Evolutionary conservation across 2,888 invertebrate genomes (phyloP).

Genomic region (Plagodis dolabraria): DNA sequence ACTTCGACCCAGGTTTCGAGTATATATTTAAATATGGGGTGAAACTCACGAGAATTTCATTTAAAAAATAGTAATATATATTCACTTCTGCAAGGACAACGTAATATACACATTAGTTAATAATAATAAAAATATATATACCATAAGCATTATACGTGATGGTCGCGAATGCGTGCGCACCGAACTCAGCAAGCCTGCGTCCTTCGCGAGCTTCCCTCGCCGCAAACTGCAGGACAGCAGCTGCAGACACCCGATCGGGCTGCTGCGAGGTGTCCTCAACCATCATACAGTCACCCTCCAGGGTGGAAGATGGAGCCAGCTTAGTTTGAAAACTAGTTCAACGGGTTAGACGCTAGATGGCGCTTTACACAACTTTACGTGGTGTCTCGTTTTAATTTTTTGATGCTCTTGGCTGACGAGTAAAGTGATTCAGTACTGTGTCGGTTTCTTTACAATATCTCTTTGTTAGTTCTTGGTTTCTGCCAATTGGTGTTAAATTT

Average conservation of each 20-base stretch:
- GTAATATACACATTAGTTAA: too few relatives aligned
- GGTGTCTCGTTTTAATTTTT: background rate
- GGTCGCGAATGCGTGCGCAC: constrained; percentile 76
- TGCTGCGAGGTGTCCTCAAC: constrained; percentile 69
- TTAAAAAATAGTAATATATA: too few relatives aligned
- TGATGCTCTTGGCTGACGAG: too few relatives aligned
- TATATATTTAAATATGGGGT: too few relatives aligned
- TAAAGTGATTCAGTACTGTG: too few relatives aligned
- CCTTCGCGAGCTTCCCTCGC: constrained; percentile 77
- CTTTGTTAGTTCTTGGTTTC: too few relatives aligned
- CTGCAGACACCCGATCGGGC: constrained; percentile 67
- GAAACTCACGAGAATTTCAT: too few relatives aligned
- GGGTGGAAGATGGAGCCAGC: constrained; percentile 25
- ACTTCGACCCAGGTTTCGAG: too few relatives aligned
- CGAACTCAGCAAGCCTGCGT: constrained; percentile 70
- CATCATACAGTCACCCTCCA: constrained; percentile 52
- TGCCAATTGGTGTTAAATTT: too few relatives aligned
- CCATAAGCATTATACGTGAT: constrained; percentile 75
- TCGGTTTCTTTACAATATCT: too few relatives aligned
- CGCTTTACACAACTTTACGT: background rate
- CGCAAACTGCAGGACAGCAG: constrained; percentile 75
- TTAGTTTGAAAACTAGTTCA: constrained; percentile 9
- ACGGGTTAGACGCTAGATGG: constrained; percentile 14
- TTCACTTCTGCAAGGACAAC: too few relatives aligned
- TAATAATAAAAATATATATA: constrained; percentile 39